These are phyloP conservation scores for Glandiceps talaboti DNA, from an alignment of 53 echinoderm and acorn worm species.

Conservation along the genomic window DNA sequence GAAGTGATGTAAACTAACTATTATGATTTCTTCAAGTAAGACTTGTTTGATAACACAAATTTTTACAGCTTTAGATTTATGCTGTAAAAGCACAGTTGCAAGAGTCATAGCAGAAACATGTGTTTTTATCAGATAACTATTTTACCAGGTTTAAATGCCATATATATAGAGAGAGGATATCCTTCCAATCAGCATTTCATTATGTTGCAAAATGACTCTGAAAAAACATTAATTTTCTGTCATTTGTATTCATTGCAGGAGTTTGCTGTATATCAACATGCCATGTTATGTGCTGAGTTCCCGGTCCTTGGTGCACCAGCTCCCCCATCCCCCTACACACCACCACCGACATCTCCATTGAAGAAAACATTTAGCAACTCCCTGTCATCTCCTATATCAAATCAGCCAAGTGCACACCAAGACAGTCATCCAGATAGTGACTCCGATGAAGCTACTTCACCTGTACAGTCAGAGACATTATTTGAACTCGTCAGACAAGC, in stretches of 20 bases:
- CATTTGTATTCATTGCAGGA: constrained; percentile 33
- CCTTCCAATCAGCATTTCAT: too few relatives aligned
- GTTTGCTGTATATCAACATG: constrained; percentile 67
- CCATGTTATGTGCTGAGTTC: constrained; percentile 85
- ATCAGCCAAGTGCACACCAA: background rate
- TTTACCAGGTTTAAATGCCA: too few relatives aligned
- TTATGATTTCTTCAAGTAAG: too few relatives aligned
- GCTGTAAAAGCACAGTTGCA: too few relatives aligned
- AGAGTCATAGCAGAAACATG: too few relatives aligned
- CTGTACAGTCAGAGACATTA: constrained; percentile 77
- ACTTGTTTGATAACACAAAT: too few relatives aligned
- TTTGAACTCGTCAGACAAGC: constrained; percentile 63
- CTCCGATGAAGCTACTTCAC: constrained; percentile 27
- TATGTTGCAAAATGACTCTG: too few relatives aligned
- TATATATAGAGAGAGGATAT: too few relatives aligned
- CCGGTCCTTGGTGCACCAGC: constrained; percentile 54
- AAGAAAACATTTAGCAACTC: background rate
- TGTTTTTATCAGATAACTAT: too few relatives aligned
- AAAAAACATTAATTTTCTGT: too few relatives aligned
- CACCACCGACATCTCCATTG: background rate
- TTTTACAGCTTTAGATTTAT: too few relatives aligned
- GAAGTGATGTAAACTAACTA: too few relatives aligned
- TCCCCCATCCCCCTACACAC: constrained; percentile 4
- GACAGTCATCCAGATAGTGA: constrained; percentile 23
- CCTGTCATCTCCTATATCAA: background rate